Evolutionary conservation across 2,888 invertebrate genomes (phyloP), one percentile per base, ranked within the genome.

Genomic region (Nudaria mundana): DNA sequence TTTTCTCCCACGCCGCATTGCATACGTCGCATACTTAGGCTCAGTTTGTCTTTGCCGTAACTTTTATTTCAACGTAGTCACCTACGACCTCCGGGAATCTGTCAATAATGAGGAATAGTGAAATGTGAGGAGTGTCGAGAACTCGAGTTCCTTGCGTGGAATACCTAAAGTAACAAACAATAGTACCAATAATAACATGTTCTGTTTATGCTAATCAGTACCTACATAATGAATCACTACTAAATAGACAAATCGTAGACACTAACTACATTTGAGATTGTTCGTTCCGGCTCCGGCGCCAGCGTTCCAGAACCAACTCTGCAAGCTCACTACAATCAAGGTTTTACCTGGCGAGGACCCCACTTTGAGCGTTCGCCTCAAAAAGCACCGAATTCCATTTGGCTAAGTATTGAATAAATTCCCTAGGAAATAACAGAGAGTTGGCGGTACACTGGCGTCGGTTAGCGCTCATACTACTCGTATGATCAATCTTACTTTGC

Each of bases 181-280:
- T 33, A 40, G 15, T 31, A 29, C 26, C 36, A 28, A 30, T 13
- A 29, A 37, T 26, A 15, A 36, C 14, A 37, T 40, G 40, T 18
- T 18, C 39, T 29, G 14, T 36, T 43, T 37, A 39, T 34, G 32
- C 41, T 43, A 49, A 54, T 58, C 57, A 52, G 53, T 68, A 51
- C 62, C 55, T 58, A 69, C 8, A 4, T n/a, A n/a, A n/a, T n/a
- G n/a, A n/a, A n/a, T n/a, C n/a, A n/a, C n/a, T n/a, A n/a, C n/a
- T n/a, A n/a, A n/a, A n/a, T n/a, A n/a, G n/a, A n/a, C n/a, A n/a
- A n/a, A n/a, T n/a, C n/a, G n/a, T n/a, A n/a, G n/a, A n/a, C n/a
- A n/a, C n/a, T n/a, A n/a, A n/a, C 45, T 63, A 62, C 52, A 30
- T 47, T 57, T 73, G 73, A 72, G 73, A 73, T 72, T 70, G 51